Conservation (phyloP, 1,140 invertebrate genomes). For the Heliconius hermathena region DNA sequence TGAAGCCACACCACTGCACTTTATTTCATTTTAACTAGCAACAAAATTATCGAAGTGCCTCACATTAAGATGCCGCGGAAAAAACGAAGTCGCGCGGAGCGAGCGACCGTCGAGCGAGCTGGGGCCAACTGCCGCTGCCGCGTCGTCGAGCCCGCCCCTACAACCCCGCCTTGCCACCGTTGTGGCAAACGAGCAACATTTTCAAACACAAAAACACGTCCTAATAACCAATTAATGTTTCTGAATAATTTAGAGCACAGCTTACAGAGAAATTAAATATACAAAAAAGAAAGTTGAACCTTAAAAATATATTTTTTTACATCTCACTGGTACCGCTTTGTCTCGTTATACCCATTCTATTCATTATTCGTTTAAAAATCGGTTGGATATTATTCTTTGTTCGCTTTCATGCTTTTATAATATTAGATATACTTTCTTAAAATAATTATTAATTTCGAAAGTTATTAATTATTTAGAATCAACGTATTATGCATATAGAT, state of each 20-base stretch:
- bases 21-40: conserved; percentile 30
- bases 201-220: conserved; percentile 56
- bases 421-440: not conserved
- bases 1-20: conserved; percentile 38
- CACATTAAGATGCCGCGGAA: conserved; percentile 8
- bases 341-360: not conserved
- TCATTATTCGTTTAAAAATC: conserved; percentile 4
- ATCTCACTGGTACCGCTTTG: conserved; percentile 9
- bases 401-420: not conserved
- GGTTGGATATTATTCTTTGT: not conserved
- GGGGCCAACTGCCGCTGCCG: conserved; percentile 63
- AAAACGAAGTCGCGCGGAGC: conserved; percentile 47
- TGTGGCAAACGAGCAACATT: conserved; percentile 53
- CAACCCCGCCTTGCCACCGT: conserved; percentile 54
- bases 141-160: conserved; percentile 56
- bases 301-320: conserved; percentile 1
- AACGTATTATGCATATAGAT: not conserved
- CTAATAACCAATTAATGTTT: conserved; percentile 49
- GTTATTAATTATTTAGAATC: not conserved
- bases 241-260: conserved; percentile 37
- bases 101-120: conserved; percentile 54
- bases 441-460: not conserved
- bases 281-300: conserved; percentile 17
- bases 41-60: conserved; percentile 12
- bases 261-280: conserved; percentile 26